Evolutionary conservation across 2,797 vertebrate genomes (phyloP).

Genomic region (Cyclopterus lumpus): DNA sequence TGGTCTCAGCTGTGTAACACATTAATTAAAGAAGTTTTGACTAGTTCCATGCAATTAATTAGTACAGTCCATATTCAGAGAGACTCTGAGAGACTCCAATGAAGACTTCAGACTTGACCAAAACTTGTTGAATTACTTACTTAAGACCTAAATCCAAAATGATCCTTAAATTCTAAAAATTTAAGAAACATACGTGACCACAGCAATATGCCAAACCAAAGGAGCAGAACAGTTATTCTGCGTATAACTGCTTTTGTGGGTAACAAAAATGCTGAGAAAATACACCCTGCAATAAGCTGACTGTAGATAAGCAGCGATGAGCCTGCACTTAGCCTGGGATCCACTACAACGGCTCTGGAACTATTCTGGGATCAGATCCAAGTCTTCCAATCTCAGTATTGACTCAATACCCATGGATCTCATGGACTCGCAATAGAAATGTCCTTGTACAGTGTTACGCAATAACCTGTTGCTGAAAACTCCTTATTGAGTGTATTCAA

Average conservation of each 20-base stretch:
- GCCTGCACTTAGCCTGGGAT: constrained; percentile 51
- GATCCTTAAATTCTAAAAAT: constrained; percentile 7
- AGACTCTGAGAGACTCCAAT: constrained; percentile 7
- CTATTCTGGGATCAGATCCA: constrained; percentile 73
- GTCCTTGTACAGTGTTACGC: constrained; percentile 69
- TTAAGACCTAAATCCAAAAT: constrained; percentile 16
- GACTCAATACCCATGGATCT: constrained; percentile 65
- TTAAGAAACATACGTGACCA: constrained; percentile 12
- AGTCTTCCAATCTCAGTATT: constrained; percentile 84
- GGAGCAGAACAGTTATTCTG: constrained; percentile 37
- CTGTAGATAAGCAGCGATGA: constrained; percentile 57
- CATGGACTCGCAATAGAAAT: constrained; percentile 62
- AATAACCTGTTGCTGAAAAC: constrained; percentile 71
- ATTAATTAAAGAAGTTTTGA: background rate
- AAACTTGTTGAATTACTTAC: constrained; percentile 28
- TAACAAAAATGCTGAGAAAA: constrained; percentile 40
- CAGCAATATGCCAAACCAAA: constrained; percentile 79
- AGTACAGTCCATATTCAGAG: background rate
- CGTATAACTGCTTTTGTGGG: constrained; percentile 28
- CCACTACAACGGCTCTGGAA: constrained; percentile 49
- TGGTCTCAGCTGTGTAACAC: background rate
- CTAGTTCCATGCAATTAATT: background rate
- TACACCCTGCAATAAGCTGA: constrained; percentile 60
- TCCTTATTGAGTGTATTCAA: constrained; percentile 66
- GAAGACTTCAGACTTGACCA: constrained; percentile 15